A percentile compares a stretch with the other conserved stretches of the same genome.
Evolutionary conservation across 2,888 invertebrate genomes (phyloP).

Genomic region (Scelioninae gen. 1): DNA sequence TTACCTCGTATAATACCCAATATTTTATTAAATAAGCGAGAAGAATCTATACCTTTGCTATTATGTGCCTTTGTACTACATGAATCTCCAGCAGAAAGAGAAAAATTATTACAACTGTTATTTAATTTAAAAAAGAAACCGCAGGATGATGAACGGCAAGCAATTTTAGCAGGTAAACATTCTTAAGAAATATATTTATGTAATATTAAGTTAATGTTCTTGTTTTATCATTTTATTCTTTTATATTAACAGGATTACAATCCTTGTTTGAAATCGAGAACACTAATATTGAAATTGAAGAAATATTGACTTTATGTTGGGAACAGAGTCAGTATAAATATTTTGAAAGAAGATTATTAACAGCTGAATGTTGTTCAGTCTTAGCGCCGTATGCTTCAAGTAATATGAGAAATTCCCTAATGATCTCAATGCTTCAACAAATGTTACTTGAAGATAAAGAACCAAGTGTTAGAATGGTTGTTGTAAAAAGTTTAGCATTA

Average conservation of each 20-base stretch:
- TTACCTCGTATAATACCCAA: slow-evolving; percentile 88
- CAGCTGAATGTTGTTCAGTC: slow-evolving; percentile 88
- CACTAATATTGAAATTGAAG: slow-evolving; percentile 87
- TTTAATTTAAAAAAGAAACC: slow-evolving; percentile 90
- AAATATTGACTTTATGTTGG: slow-evolving; percentile 90
- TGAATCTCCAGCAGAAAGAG: slow-evolving; percentile 86
- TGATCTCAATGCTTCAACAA: slow-evolving; percentile 90
- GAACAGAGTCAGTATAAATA: slow-evolving; percentile 89
- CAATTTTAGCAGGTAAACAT: slow-evolving; percentile 85
- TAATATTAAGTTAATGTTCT: no score
- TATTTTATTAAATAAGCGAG: slow-evolving; percentile 88
- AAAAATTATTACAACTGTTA: slow-evolving; percentile 87
- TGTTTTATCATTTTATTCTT: slow-evolving; percentile 3
- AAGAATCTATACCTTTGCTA: slow-evolving; percentile 89
- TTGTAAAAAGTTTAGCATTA: slow-evolving; percentile 87
- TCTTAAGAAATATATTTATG: neutral
- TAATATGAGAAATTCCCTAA: slow-evolving; percentile 88
- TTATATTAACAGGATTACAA: slow-evolving; percentile 82
- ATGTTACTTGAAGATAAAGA: slow-evolving; percentile 89
- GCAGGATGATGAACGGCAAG: slow-evolving; percentile 87
- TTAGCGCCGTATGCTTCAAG: slow-evolving; percentile 88
- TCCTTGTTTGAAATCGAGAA: slow-evolving; percentile 85
- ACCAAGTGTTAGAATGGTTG: slow-evolving; percentile 87
- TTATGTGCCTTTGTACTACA: slow-evolving; percentile 87
- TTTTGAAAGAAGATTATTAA: slow-evolving; percentile 87